phyloP scores from a whole-genome alignment of 2,113 vertebrate genomes.

The Zosterops borbonicus region DNA sequence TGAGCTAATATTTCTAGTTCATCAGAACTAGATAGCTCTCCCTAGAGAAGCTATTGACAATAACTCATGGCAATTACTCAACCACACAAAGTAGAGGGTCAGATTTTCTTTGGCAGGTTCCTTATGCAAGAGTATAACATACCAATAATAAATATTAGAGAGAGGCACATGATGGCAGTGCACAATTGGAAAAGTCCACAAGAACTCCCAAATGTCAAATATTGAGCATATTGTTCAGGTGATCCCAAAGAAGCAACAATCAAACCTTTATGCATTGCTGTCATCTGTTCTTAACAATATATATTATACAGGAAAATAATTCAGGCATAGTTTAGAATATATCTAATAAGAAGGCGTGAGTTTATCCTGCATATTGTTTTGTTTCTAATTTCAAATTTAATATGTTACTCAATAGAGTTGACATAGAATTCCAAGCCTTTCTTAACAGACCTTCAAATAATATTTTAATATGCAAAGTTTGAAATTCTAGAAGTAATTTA shows the following conservation, averaged over 20 bases:
- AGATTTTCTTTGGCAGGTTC: slow-evolving; percentile 15
- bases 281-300: not conserved
- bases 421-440: not conserved
- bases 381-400: not conserved
- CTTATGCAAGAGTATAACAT: not conserved
- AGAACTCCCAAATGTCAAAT: not conserved
- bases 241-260: not conserved
- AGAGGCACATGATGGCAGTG: not conserved
- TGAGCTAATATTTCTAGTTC: not conserved
- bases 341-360: not conserved
- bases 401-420: not conserved
- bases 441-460: not conserved
- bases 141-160: not conserved
- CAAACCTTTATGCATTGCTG: not conserved
- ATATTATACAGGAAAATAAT: not conserved
- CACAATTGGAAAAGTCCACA: not conserved
- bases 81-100: not conserved
- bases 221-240: not conserved
- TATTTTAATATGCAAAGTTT: not conserved
- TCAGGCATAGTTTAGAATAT: not conserved
- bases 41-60: not conserved
- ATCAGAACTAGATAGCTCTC: not conserved
- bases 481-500: not conserved
- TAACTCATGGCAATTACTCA: not conserved
- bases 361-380: not conserved